Conservation (phyloP, 2,888 invertebrate genomes). For the Operophtera brumata region DNA sequence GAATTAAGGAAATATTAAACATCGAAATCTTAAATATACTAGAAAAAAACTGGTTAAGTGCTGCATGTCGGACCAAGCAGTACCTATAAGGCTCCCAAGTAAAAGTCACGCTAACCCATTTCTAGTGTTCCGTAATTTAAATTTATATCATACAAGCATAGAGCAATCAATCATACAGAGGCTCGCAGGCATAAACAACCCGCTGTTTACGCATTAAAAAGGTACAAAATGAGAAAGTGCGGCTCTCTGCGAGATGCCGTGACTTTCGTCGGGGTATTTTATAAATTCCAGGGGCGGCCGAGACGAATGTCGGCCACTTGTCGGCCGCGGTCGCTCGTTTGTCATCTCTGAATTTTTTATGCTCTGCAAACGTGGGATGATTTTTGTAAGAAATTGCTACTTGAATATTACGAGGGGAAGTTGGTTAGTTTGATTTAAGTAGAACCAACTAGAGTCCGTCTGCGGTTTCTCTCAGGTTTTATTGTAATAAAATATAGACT, state of each 20-base stretch:
- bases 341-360: conserved; percentile 65
- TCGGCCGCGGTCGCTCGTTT: conserved; percentile 50
- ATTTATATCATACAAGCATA: too few relatives aligned
- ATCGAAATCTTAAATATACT: too few relatives aligned
- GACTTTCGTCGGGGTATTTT: conserved; percentile 51
- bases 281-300: conserved; percentile 48
- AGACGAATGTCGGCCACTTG: conserved; percentile 60
- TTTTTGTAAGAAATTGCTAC: conserved; percentile 34
- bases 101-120: too few relatives aligned
- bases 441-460: too few relatives aligned
- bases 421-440: background rate
- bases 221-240: conserved; percentile 48
- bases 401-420: background rate
- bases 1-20: too few relatives aligned
- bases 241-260: conserved; percentile 44
- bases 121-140: too few relatives aligned
- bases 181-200: conserved; percentile 38
- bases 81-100: too few relatives aligned
- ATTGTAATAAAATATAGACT: too few relatives aligned
- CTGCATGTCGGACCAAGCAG: too few relatives aligned
- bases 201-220: conserved; percentile 34
- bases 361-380: conserved; percentile 40
- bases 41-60: too few relatives aligned
- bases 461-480: too few relatives aligned
- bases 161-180: conserved; percentile 30